Conservation (phyloP, 2,113 vertebrate species). For the Lepus europaeus region DNA sequence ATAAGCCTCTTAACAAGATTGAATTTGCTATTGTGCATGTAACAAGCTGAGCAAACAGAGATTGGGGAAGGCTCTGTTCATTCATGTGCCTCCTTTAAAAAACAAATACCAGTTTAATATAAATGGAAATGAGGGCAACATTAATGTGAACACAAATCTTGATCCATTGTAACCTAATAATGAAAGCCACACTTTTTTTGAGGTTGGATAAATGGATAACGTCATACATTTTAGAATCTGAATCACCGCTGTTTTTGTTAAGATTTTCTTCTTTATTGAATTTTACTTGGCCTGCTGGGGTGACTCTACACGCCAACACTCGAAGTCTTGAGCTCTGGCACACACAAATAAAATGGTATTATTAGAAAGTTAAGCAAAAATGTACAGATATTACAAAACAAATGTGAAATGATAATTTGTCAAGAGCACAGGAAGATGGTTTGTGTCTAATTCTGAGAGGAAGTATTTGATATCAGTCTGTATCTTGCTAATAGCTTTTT, state of each 20-base stretch:
- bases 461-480: not conserved
- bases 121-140: conserved; percentile 91
- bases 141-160: conserved; percentile 90
- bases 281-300: conserved; percentile 67
- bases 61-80: conserved; percentile 88
- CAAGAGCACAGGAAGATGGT: not conserved
- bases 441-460: conserved; percentile 19
- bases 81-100: conserved; percentile 88
- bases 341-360: conserved; percentile 15
- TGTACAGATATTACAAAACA: conserved; percentile 15
- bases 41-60: conserved; percentile 92
- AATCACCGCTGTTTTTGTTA: conserved; percentile 78
- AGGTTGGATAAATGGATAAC: conserved; percentile 86
- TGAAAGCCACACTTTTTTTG: conserved; percentile 85
- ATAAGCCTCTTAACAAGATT: conserved; percentile 90
- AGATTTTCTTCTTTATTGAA: conserved; percentile 76
- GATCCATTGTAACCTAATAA: conserved; percentile 90
- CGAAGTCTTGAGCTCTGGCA: conserved; percentile 53
- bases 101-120: conserved; percentile 92
- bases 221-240: conserved; percentile 78
- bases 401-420: conserved; percentile 4
- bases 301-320: conserved; percentile 66
- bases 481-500: not conserved
- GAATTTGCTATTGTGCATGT: conserved; percentile 89
- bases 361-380: conserved; percentile 69